A percentile compares a stretch with the other conserved stretches of the same genome.
Conservation (phyloP, 2,797 vertebrate genomes). For the Jordanella pulchra region DNA sequence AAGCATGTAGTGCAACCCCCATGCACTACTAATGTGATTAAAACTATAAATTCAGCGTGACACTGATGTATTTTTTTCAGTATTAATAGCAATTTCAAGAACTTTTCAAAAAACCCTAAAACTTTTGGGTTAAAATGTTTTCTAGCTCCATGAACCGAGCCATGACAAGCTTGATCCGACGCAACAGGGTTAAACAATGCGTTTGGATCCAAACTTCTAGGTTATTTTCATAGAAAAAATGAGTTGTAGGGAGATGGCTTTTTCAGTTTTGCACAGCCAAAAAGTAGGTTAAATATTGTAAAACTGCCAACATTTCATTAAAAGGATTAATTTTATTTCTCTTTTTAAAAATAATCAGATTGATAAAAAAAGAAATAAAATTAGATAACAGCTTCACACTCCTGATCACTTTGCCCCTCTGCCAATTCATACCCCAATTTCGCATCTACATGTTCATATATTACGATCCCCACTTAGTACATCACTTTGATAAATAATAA, state of each 20-base stretch:
- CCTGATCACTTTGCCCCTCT: neutral
- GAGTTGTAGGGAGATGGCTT: no score
- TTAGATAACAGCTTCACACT: neutral
- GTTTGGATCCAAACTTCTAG: neutral
- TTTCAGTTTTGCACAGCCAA: no score
- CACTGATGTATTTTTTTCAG: constrained; percentile 1
- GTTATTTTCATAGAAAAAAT: no score
- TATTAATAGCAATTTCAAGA: neutral
- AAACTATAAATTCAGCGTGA: neutral
- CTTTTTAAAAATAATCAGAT: neutral
- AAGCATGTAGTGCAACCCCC: neutral
- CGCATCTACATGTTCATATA: neutral
- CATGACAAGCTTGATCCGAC: neutral
- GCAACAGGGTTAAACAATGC: neutral
- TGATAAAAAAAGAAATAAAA: neutral
- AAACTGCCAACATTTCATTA: no score
- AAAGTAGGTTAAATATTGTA: no score
- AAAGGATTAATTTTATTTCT: neutral
- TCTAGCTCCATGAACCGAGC: neutral
- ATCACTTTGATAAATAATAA: neutral
- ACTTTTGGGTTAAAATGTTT: neutral
- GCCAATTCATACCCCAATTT: neutral
- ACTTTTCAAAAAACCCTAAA: neutral
- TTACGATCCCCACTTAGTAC: no score
- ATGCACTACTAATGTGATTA: constrained; percentile 1